Evolutionary conservation across 2,888 invertebrate species (phyloP), one percentile per base, ranked within the genome.

Genomic region (Campoplex nolae): DNA sequence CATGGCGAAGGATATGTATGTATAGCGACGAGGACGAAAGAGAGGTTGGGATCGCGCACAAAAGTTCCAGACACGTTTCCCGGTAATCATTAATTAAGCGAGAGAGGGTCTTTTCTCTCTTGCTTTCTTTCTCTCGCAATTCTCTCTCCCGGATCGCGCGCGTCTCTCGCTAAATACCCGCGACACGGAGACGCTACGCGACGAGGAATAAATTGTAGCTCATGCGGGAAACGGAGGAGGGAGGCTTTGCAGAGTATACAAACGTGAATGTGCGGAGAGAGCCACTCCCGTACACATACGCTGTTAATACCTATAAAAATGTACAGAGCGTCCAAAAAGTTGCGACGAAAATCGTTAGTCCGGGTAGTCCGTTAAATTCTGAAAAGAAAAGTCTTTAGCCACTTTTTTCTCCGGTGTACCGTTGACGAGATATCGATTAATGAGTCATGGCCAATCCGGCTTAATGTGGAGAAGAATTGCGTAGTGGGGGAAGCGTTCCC

Each of bases 31-130:
- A 88, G 90, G 85, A 35, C 58, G 68, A 76, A 77, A 81, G 87
- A 87, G 90, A 85, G 89, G 89, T 84, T 86, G 83, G 77, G 78
- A 86, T 87, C 85, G 90, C 89, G 90, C 90, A 91, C 91, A 92
- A 92, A 87, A 89, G 76, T 88, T 89, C 91, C 92, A 92, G 93
- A 93, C 93, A 92, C 92, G 92, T 93, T 94, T 94, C 93, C 92
- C 91, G 91, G 93, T 94, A 94, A 93, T 93, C 94, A 92, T 94
- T 93, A 94, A 94, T 94, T 93, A 94, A 93, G 92, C 92, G 90
- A 88, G 90, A 91, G 90, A 88, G 85, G 87, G 81, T 68, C 76
- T 32, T 54, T 51, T 68, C 68, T 68, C 67, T 68, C 80, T 76
- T 79, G 42, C 42, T 79, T 73, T 74, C 74, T 75, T 67, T 74